phyloP scores from a whole-genome alignment of 2,113 vertebrate species.

The Carollia perspicillata region DNA sequence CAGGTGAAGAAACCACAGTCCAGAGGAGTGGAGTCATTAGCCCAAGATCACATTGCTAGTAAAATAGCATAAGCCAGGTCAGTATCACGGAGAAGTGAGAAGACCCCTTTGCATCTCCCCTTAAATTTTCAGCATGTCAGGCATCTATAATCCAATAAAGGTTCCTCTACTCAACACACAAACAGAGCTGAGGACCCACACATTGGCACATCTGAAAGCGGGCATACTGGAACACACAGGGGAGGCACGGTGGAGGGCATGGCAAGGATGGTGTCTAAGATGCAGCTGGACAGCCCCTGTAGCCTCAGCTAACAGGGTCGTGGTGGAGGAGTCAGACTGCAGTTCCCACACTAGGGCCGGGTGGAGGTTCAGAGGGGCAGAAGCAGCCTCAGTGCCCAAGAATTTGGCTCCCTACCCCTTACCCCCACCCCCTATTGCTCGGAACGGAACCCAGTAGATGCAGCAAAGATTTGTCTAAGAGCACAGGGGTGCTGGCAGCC shows the following conservation, averaged over 20 bases:
- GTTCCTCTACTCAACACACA: not conserved
- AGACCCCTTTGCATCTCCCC: not conserved
- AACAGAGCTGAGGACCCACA: not conserved
- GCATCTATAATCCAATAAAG: not conserved
- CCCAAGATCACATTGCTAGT: not conserved
- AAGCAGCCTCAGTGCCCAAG: not conserved
- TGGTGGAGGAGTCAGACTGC: not conserved
- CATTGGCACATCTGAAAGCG: not conserved
- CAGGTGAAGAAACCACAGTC: not conserved
- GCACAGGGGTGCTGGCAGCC: not conserved
- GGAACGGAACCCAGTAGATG: not conserved
- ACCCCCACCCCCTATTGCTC: not conserved
- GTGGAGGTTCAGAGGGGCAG: not conserved
- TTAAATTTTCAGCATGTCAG: not conserved
- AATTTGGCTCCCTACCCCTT: not conserved
- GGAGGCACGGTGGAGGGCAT: not conserved
- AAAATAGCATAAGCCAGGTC: not conserved
- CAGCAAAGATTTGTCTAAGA: not conserved
- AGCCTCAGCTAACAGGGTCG: not conserved
- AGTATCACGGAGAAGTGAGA: not conserved
- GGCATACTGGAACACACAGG: not conserved
- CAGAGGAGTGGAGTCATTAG: constrained; percentile 13
- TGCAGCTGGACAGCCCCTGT: not conserved
- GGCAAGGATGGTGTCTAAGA: not conserved
- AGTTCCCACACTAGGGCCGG: not conserved